phyloP scores from a whole-genome alignment of 1,140 invertebrate genomes.

The Epicauta chinensis region DNA sequence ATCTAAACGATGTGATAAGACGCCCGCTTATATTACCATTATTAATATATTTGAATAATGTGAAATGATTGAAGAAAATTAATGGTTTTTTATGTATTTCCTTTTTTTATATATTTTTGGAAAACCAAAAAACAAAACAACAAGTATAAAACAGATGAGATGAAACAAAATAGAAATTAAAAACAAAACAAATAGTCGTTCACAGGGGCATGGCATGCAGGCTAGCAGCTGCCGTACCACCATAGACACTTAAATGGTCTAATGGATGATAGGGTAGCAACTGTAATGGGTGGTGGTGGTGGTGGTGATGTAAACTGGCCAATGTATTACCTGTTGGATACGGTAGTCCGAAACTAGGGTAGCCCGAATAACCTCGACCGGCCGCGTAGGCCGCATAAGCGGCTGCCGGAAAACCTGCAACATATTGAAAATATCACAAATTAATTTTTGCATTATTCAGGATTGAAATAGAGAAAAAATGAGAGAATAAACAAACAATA shows the following conservation, averaged over 20 bases:
- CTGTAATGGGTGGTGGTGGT: conserved; percentile 42
- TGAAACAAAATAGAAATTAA: not conserved
- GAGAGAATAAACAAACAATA: too few relatives aligned
- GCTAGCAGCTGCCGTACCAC: conserved; percentile 41
- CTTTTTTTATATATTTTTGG: too few relatives aligned
- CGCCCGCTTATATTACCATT: too few relatives aligned
- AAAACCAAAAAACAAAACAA: conserved; percentile 1
- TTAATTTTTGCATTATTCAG: too few relatives aligned
- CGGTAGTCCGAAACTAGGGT: conserved; percentile 93
- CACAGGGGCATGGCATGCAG: conserved; percentile 78
- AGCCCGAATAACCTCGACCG: conserved; percentile 89
- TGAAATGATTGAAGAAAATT: too few relatives aligned
- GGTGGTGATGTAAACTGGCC: conserved; percentile 60
- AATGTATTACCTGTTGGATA: conserved; percentile 92
- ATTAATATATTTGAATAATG: too few relatives aligned
- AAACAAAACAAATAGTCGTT: conserved; percentile 43
- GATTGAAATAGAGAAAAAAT: too few relatives aligned
- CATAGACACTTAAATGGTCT: conserved; percentile 56
- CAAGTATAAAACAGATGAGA: not conserved
- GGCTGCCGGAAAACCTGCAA: conserved; percentile 83
- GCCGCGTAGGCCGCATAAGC: conserved; percentile 90
- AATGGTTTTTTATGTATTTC: too few relatives aligned
- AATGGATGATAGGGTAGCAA: conserved; percentile 54
- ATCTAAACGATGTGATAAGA: too few relatives aligned
- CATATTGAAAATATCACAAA: conserved; percentile 44